These are phyloP conservation scores for Staurois parvus DNA, from an alignment of 2,797 vertebrate species.

Conservation along the genomic window DNA sequence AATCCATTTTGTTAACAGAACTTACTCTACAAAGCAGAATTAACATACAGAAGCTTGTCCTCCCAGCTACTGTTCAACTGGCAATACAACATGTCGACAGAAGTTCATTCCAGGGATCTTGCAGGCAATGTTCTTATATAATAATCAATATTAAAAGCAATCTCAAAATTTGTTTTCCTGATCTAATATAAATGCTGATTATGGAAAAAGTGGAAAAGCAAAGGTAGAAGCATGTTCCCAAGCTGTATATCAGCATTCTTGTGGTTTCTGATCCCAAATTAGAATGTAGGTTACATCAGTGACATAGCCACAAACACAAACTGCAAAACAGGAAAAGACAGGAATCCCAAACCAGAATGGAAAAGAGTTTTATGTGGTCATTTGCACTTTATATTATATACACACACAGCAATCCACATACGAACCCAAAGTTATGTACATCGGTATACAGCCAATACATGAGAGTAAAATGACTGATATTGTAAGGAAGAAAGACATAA, in stretches of 20 bases:
- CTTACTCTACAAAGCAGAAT: background rate
- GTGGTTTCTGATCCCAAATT: constrained; percentile 44
- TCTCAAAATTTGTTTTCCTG: constrained; percentile 13
- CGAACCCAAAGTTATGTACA: constrained; percentile 22
- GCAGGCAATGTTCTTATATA: constrained; percentile 1
- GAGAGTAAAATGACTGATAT: background rate
- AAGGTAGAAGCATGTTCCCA: constrained; percentile 35
- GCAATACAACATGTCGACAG: constrained; percentile 9
- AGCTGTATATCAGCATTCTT: constrained; percentile 35
- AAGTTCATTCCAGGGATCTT: constrained; percentile 11
- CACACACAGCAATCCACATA: constrained; percentile 19
- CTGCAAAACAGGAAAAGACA: constrained; percentile 49
- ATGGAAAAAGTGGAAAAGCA: constrained; percentile 14
- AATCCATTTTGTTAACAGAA: background rate
- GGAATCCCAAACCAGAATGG: constrained; percentile 46
- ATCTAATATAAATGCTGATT: constrained; percentile 34
- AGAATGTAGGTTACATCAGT: constrained; percentile 34
- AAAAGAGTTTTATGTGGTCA: constrained; percentile 36
- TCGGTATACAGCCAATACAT: background rate
- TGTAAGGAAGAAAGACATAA: background rate
- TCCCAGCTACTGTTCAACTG: constrained; percentile 15
- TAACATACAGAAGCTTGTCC: background rate
- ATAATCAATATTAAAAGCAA: constrained; percentile 16
- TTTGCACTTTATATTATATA: constrained; percentile 16
- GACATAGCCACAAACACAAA: constrained; percentile 34